phyloP scores from a whole-genome alignment of 1,140 invertebrate genomes.

The Philotrypesis tridentata region DNA sequence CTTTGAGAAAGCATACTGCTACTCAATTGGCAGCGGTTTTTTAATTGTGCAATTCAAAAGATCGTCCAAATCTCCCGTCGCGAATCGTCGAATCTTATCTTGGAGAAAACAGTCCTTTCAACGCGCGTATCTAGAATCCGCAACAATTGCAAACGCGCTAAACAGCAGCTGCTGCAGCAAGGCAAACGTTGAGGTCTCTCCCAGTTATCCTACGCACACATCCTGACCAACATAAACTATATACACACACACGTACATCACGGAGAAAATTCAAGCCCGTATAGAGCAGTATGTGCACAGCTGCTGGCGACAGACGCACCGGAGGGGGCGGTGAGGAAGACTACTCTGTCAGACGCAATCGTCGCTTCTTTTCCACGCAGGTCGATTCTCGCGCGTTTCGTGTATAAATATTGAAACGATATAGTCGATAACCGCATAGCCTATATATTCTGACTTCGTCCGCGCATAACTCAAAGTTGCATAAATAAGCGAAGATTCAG shows the following conservation, averaged over 20 bases:
- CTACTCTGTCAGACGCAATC: neutral
- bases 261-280: neutral
- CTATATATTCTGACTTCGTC: neutral
- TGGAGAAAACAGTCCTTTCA: too few relatives aligned
- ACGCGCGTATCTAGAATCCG: neutral
- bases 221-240: too few relatives aligned
- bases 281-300: too few relatives aligned
- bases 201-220: too few relatives aligned
- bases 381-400: conserved; percentile 11
- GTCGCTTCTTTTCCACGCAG: neutral
- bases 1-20: too few relatives aligned
- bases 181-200: neutral
- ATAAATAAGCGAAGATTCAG: neutral
- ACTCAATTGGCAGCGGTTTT: too few relatives aligned
- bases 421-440: conserved; percentile 36
- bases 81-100: too few relatives aligned
- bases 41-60: too few relatives aligned
- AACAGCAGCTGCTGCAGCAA: neutral
- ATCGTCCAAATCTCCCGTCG: too few relatives aligned
- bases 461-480: neutral
- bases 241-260: neutral
- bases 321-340: too few relatives aligned
- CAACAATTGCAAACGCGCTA: neutral
- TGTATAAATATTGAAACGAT: conserved; percentile 45
- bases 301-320: neutral